These are phyloP conservation scores for Lomographa bimaculata DNA, from an alignment of 2,888 invertebrate genomes.

Conservation along the genomic window DNA sequence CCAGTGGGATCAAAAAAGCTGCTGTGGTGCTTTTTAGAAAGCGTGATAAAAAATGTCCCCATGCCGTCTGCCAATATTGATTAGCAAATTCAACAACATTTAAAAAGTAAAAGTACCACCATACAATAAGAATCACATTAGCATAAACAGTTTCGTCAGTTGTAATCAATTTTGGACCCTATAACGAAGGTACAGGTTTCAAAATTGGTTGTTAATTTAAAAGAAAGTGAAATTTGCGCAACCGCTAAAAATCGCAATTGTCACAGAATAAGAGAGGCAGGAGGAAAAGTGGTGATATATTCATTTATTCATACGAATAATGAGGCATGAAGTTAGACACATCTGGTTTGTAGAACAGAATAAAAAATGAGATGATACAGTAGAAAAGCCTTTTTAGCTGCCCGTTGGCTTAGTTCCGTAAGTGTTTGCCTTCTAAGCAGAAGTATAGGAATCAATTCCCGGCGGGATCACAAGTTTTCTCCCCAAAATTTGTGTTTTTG, in stretches of 20 bases:
- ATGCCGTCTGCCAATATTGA: no score
- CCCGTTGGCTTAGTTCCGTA: no score
- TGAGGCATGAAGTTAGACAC: constrained; percentile 2
- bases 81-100: constrained; percentile 1
- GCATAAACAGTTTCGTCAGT: neutral
- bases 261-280: constrained; percentile 1
- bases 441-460: no score
- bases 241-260: constrained; percentile 21
- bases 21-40: no score
- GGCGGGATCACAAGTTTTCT: no score
- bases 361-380: neutral
- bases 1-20: no score
- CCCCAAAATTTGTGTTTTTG: no score
- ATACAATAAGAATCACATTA: neutral
- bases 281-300: constrained; percentile 13
- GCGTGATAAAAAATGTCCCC: no score
- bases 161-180: neutral
- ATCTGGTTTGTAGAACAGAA: neutral
- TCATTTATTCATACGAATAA: constrained; percentile 18
- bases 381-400: no score
- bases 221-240: constrained; percentile 17
- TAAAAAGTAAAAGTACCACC: constrained; percentile 8
- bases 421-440: no score
- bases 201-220: constrained; percentile 2
- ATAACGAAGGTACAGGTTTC: neutral